Conservation (phyloP, 2,797 vertebrate genomes). For the Myripristis murdjan region DNA sequence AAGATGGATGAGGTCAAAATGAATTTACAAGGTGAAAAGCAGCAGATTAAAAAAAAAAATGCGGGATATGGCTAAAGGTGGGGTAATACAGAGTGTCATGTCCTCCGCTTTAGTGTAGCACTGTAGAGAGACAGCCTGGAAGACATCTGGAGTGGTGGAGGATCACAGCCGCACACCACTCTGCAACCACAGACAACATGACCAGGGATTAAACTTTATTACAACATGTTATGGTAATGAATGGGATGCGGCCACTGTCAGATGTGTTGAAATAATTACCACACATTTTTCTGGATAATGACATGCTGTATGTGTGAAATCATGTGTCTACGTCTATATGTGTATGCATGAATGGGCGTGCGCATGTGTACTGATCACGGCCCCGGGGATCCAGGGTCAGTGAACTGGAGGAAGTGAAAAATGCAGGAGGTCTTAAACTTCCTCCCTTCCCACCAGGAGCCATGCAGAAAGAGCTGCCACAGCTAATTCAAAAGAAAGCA, state of each 20-base stretch:
- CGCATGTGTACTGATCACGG: slow-evolving; percentile 37
- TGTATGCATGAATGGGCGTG: slow-evolving; percentile 6
- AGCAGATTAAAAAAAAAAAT: slow-evolving; percentile 34
- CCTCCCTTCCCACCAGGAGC: slow-evolving; percentile 26
- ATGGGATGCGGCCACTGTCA: slow-evolving; percentile 74
- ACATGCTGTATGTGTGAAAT: slow-evolving; percentile 48
- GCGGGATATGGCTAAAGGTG: slow-evolving; percentile 50
- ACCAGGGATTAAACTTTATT: slow-evolving; percentile 81
- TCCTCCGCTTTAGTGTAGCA: slow-evolving; percentile 48
- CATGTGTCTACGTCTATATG: slow-evolving; percentile 29
- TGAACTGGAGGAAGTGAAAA: slow-evolving; percentile 27
- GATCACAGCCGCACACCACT: slow-evolving; percentile 74
- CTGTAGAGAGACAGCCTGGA: slow-evolving; percentile 63
- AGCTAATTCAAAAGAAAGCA: slow-evolving; percentile 76
- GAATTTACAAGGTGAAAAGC: slow-evolving; percentile 56
- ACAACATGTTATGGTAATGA: slow-evolving; percentile 82
- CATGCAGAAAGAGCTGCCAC: slow-evolving; percentile 61
- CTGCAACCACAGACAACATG: slow-evolving; percentile 79
- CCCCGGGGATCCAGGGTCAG: slow-evolving; percentile 24
- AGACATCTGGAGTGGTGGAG: slow-evolving; percentile 74
- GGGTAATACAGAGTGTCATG: slow-evolving; percentile 41
- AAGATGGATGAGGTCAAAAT: slow-evolving; percentile 74
- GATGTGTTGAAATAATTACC: slow-evolving; percentile 77
- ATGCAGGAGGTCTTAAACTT: slow-evolving; percentile 13
- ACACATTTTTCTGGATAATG: slow-evolving; percentile 64